Evolutionary conservation across 2,797 vertebrate genomes (phyloP), one percentile per base, ranked within the genome.

Genomic region (Staurois parvus): DNA sequence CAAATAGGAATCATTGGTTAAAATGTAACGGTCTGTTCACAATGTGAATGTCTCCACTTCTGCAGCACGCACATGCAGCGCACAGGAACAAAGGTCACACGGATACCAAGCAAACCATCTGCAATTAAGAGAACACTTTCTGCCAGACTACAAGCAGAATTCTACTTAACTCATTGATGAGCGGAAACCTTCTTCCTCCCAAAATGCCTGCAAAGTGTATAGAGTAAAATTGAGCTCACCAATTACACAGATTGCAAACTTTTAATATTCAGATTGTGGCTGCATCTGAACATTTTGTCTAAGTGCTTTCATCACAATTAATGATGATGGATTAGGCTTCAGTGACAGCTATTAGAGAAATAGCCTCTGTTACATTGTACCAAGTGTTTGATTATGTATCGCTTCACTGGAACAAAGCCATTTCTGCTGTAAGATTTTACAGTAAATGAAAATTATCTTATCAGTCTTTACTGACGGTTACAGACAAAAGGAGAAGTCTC

Each of bases 231-330:
- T 7, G 66, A 83, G 80, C 80, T 79, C 34, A 40, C 69, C 85
- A 77, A 79, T 87, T 87, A 87, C 81, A 79, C 75, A 74, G 77
- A 87, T 87, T 87, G 81, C 85, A 79, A 79, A 87, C 75, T 82
- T 87, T 87, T 83, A 87, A 87, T 87, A 87, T 87, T 87, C 85
- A 87, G 29, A 79, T 79, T 87, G 85, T 78, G 73, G 81, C 72
- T 42, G 69, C 81, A 83, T 79, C 75, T 87, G 85, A 87, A 83
- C 85, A 87, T 83, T 86, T 83, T 87, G 81, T 87, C 85, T 87
- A 83, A 87, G 85, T 87, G 85, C 85, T 83, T 87, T 87, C 62
- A 83, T 83, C 85, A 74, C 80, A 87, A 87, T 83, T 83, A 87
- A 87, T 79, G 81, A 87, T 87, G 85, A 87, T 87, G 69, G 81